Evolutionary conservation across 2,888 invertebrate species (phyloP), one percentile per base, ranked within the genome.

Genomic region (Sesia apiformis): DNA sequence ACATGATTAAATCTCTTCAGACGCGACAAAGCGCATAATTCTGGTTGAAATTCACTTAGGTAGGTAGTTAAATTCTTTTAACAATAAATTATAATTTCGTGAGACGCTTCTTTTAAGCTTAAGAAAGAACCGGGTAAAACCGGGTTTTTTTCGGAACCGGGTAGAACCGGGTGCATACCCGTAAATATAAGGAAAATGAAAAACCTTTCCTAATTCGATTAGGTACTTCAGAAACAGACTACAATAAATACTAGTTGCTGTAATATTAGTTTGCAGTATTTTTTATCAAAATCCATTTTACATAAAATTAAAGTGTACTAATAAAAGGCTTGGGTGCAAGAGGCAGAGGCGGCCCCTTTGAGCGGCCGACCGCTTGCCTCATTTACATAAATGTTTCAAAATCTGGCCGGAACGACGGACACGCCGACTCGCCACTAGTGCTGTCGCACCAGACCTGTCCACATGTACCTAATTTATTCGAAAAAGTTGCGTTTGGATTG

Each of bases 331-430:
- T 64, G 72, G 69, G 72, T 65, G 72, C 72, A 67, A 68, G 72
- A 72, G 74, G 72, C 65, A 64, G 61, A 61, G 61, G 61, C 71
- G 80, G 83, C 66, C 59, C 66, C 79, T 84, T 85, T 84, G 81
- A 76, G 59, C 58, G 43, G 57, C 55, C 60, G 58, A 60, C 70
- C 70, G 72, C 62, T 65, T 62, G 71, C 70, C 76, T 82, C 78
- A 84, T 85, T 86, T 83, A 78, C 83, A 86, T 83, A 46, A 56
- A 80, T 73, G 78, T 82, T 84, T 77, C 78, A 81, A 84, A 84
- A 82, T 79, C 79, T 77, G 78, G 69, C 75, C 67, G 66, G 70
- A 64, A 64, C 72, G 67, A 70, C 67, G 66, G 63, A 67, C 72
- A 68, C 67, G 70, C 66, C 69, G 72, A 67, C 70, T 73, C 64